Evolutionary conservation across 2,888 invertebrate species (phyloP), one percentile per base, ranked within the genome.

Genomic region (Byasa hedistus): DNA sequence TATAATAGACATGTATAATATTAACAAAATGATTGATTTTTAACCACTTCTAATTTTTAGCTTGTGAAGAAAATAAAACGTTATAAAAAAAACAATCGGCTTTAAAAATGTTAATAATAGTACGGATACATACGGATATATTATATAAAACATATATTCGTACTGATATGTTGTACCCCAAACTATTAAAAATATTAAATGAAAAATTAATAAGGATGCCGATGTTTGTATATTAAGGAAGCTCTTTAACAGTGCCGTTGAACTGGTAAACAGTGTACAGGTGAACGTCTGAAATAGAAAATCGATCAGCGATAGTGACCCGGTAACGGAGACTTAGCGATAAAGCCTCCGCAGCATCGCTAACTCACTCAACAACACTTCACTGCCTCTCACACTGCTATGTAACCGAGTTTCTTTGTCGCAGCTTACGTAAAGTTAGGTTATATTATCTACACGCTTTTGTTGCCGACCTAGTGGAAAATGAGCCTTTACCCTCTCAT

Each of bases 251-350:
- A 39, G 32, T 32, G 32, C 39, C 12, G 12, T 57, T 59, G 39
- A 68, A 62, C 15, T 61, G 52, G 39, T 69, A 68, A 72, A 76
- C 73, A 72, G 74, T 75, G 71, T 74, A 70, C 72, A 75, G 74
- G 74, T 74, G 75, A 73, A 72, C 70, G 69, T 69, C 69, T 76
- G 73, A 75, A 77, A 78, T 78, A 78, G 77, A 76, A 78, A 79
- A 79, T 78, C 78, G 79, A 76, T 78, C 76, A 73, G 66, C 71
- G 72, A 75, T 75, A 73, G 74, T 74, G 75, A 75, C 72, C 73
- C 65, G 69, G 73, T 61, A 68, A 61, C 65, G 70, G 71, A 73
- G 70, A 70, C 66, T 71, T 70, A 69, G 67, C 69, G 44, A 58
- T 62, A 66, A 66, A 66, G 56, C 32, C 61, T 59, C 61, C 61